These are phyloP conservation scores for Cichladusa arquata DNA, from an alignment of 2,113 vertebrate species.

Conservation along the genomic window DNA sequence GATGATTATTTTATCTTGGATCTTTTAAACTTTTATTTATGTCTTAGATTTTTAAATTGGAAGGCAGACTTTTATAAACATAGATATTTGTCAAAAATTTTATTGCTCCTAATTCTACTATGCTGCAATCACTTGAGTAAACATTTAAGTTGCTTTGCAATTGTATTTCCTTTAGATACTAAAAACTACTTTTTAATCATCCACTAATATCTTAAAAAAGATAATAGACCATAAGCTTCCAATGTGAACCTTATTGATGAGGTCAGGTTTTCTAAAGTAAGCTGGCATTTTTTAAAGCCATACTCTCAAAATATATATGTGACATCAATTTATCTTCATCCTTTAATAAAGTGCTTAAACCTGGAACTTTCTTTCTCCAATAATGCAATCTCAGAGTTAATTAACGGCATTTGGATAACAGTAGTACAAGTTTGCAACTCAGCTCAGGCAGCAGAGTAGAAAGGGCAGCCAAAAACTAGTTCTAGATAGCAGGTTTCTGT, in stretches of 20 bases:
- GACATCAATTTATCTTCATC: background rate
- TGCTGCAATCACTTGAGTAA: background rate
- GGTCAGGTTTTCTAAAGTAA: background rate
- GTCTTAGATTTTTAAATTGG: background rate
- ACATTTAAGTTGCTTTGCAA: background rate
- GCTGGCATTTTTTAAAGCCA: background rate
- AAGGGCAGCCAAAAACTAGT: background rate
- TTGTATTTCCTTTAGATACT: background rate
- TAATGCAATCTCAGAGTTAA: background rate
- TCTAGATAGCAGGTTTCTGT: accelerated
- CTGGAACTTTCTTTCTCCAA: background rate
- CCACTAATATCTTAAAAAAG: background rate
- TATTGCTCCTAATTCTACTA: background rate
- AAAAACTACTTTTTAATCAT: background rate
- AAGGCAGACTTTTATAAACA: background rate
- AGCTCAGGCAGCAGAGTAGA: background rate
- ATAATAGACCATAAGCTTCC: background rate
- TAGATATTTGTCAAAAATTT: background rate
- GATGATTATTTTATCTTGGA: background rate
- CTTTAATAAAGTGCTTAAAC: background rate
- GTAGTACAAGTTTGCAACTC: background rate
- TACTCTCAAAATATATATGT: background rate
- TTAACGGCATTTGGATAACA: background rate
- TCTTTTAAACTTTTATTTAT: background rate
- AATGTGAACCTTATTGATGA: background rate